Base-by-base conservation (phyloP, 1,140 invertebrate genomes). In the Megalopta genalis region DNA sequence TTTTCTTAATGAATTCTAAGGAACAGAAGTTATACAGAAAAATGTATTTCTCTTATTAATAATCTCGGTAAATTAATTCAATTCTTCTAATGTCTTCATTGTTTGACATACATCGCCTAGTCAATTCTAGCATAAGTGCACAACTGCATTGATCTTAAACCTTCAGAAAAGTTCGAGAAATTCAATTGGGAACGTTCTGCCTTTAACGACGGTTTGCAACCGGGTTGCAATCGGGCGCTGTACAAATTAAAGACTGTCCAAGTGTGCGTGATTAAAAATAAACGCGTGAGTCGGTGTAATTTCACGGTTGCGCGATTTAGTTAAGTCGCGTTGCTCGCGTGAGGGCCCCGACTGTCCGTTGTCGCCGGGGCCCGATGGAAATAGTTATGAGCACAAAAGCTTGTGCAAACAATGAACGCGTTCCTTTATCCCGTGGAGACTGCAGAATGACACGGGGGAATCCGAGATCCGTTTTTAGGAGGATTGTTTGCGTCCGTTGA, bases 241-340 rank as follows among this genome's bases (percentile, higher is more conserved):
- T 79, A 73, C 70, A 79, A 79, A 79, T 79, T 59, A 79, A 63
- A 23, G 54, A 12, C 52, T 52, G 42, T 42, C 59, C 49, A 59
- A 65, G 37, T 60, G 66, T 63, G 64, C 46, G 60, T 79, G 83
- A 81, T 83, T 85, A 81, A 84, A 84, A 77, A 73, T 74, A 84
- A 84, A 84, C 82, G 81, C 82, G 79, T 80, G 83, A 84, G 83
- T 62, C 68, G 73, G 60, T 69, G 79, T 84, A 84, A 84, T 85
- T 85, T 85, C 82, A 85, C 79, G 82, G 73, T 85, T 77, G 82
- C 82, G 57, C 70, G 82, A 57, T 84, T 84, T 80, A 82, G 70
- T 83, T 83, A 83, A 84, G 82, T 84, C 71, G 81, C 62, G 57
- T 65, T 65, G 39, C 25, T 65, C 49, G 77, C 39, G 37, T 49